Conservation (phyloP, 2,888 invertebrate genomes). For the Creontiades dilutus region DNA sequence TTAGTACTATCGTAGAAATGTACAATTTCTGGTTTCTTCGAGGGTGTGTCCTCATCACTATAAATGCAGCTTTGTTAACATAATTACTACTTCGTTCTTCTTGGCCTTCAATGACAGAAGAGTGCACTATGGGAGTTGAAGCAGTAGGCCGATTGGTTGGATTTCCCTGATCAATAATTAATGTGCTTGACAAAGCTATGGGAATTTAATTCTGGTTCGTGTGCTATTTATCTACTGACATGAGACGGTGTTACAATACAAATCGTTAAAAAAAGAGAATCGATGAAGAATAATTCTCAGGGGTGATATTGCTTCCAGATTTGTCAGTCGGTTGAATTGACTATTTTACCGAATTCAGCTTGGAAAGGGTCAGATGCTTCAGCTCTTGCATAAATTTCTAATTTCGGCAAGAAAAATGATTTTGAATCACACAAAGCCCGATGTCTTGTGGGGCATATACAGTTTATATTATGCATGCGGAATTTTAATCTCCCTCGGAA, state of each 20-base stretch:
- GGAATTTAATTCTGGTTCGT: constrained; percentile 75
- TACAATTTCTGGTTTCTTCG: constrained; percentile 36
- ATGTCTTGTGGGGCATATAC: constrained; percentile 77
- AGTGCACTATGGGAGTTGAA: constrained; percentile 40
- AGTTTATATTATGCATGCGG: constrained; percentile 76
- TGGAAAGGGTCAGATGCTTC: constrained; percentile 74
- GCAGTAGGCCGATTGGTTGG: constrained; percentile 67
- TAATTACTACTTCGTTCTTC: neutral
- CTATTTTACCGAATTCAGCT: constrained; percentile 73
- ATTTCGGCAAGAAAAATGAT: constrained; percentile 73
- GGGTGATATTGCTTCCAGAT: constrained; percentile 76
- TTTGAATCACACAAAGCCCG: constrained; percentile 76
- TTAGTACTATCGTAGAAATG: neutral
- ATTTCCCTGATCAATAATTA: neutral
- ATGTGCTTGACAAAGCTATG: neutral
- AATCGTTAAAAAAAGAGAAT: constrained; percentile 69
- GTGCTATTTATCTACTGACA: constrained; percentile 75
- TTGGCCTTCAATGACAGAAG: constrained; percentile 70
- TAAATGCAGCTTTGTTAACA: neutral
- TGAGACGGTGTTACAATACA: constrained; percentile 72
- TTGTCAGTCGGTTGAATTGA: constrained; percentile 72
- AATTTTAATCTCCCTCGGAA: constrained; percentile 76
- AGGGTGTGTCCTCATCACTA: neutral
- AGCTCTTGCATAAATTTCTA: constrained; percentile 74
- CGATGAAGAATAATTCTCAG: constrained; percentile 76